Base-by-base conservation (phyloP, 2,797 vertebrate species). In the Lagorchestes hirsutus region DNA sequence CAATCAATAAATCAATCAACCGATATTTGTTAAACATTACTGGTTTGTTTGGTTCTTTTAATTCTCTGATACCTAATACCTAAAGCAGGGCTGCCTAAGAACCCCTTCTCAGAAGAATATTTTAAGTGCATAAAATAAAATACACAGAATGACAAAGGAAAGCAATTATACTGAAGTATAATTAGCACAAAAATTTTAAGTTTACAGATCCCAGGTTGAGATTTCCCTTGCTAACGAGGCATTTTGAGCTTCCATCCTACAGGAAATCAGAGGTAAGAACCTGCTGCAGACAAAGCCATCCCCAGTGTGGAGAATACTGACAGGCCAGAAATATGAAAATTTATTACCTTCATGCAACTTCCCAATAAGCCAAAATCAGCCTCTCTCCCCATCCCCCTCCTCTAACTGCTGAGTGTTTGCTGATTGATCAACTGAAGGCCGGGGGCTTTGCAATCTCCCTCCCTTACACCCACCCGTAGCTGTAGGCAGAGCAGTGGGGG, bases 271-370 rank as follows among this genome's bases (percentile, higher is more conserved):
- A 40, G 67, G 67, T 24, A 40, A 67, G 40, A 93, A 74, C 24
- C 22, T 31, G 56, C 57, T 24, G 67, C 92, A 94, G 2, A 58
- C 92, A 97, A 93, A 82, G 67, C 16, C 92, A 56, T 90, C 29
- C n/a, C 91, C 94, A 54, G 93, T 91, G 90, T 96, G 96, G 97
- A 97, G 98, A 97, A 96, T 22, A 93, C 91, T 96, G 92, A 96
- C 92, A 62, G 93, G 90, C 91, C 94, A 58, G 31, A 97, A 93
- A 82, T 9, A 90, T 50, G 96, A 98, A 87, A 62, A 54, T 2
- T 54, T 62, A 62, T 0, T 2, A 96, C 22, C 96, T 95, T 93
- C 54, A 0, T 55, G 93, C 97, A 98, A 91, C 54, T 92, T n/a
- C 58, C 28, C 90, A 93, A 91, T 0, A 0, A 0, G 59, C 94